Evolutionary conservation across 2,888 invertebrate species (phyloP), one percentile per base, ranked within the genome.

Genomic region (Sinodicranocentrus sp.): DNA sequence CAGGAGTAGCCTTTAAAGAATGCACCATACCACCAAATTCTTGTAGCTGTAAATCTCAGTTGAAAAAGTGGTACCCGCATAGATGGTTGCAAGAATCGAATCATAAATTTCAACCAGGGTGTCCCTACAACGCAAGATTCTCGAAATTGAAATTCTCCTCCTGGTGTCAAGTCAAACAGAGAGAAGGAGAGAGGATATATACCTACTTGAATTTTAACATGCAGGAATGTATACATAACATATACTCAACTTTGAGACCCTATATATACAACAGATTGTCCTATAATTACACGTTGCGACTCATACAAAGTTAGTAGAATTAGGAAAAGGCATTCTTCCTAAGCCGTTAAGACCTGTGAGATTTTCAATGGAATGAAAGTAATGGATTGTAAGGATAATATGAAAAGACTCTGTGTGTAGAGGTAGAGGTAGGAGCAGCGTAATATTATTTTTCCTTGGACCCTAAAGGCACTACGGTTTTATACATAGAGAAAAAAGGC

Each of bases 71-170:
- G n/a, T n/a, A n/a, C n/a, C n/a, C n/a, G n/a, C n/a, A n/a, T n/a
- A n/a, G n/a, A n/a, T n/a, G n/a, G n/a, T n/a, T n/a, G n/a, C n/a
- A n/a, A n/a, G n/a, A n/a, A n/a, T n/a, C n/a, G n/a, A 33, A 3
- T 33, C 28, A 70, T 82, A 75, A 82, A 67, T 59, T 70, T 76
- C 52, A 26, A 67, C 52, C 76, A 52, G 76, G 82, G 82, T 76
- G 76, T 83, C 71, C 83, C 63, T 54, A n/a, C 54, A 13, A 43
- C 52, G 39, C 2, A 23, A 19, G 19, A 48, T 19, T 65, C 21
- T 19, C 21, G 57, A 59, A 82, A 82, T 76, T 82, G 68, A 76
- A 75, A 70, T 73, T 82, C 73, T 71, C 63, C 48, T 73, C 13
- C 25, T 65, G 33, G 54, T 54, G 39, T 65, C 76, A 76, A 28